Evolutionary conservation across 2,888 invertebrate species (phyloP).

Genomic region (Ashinkailepas kermadecensis): DNA sequence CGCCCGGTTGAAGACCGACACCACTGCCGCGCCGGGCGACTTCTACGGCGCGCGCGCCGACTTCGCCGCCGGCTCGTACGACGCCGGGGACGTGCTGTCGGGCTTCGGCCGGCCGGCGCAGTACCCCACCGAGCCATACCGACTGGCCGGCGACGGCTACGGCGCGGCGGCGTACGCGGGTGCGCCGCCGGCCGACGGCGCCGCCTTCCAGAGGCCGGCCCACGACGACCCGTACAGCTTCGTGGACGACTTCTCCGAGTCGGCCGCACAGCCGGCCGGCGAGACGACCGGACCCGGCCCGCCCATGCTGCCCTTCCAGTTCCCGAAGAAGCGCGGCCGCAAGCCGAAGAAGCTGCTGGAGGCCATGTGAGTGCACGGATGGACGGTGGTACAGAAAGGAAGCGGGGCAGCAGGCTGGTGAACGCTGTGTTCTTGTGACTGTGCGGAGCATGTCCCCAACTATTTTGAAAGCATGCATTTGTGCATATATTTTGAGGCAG

Average conservation of each 20-base stretch:
- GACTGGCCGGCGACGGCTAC: not conserved
- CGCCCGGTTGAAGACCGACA: not conserved
- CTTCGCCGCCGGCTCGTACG: not conserved
- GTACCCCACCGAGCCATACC: not conserved
- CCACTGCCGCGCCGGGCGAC: not conserved
- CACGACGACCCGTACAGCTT: slow-evolving; percentile 20
- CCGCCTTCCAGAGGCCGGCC: not conserved
- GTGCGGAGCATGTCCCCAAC: too few species aligned
- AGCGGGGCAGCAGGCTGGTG: too few species aligned
- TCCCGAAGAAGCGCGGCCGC: slow-evolving; percentile 23
- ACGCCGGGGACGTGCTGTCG: not conserved
- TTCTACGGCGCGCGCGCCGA: not conserved
- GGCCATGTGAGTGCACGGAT: not conserved
- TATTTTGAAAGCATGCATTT: too few species aligned
- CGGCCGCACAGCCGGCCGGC: not conserved
- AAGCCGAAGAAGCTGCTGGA: slow-evolving; percentile 21
- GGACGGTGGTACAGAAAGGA: too few species aligned
- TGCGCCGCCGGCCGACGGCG: not conserved
- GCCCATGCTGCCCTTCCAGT: slow-evolving; percentile 20
- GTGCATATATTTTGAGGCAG: too few species aligned
- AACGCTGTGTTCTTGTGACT: too few species aligned
- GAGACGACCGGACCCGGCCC: not conserved
- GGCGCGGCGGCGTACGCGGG: not conserved
- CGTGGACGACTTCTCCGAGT: slow-evolving; percentile 1
- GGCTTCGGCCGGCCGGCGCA: not conserved